Evolutionary conservation across 2,888 invertebrate species (phyloP).

Genomic region (Drosophila histrio): DNA sequence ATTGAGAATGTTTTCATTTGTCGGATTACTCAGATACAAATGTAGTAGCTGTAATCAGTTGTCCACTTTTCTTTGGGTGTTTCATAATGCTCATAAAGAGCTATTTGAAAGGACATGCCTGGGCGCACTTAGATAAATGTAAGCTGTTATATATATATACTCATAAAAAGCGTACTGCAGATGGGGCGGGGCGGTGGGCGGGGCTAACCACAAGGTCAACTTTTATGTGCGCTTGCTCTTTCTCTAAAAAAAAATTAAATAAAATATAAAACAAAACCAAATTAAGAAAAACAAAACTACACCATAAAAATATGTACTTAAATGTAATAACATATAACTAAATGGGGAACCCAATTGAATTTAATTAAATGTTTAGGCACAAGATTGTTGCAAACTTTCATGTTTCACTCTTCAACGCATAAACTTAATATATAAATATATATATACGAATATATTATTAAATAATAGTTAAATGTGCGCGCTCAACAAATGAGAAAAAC

Average conservation of each 20-base stretch:
- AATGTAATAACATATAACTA: conserved; percentile 16
- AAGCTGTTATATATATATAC: conserved; percentile 43
- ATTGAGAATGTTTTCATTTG: too few relatives aligned
- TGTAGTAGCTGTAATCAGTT: not conserved
- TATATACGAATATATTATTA: conserved; percentile 12
- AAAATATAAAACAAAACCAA: not conserved
- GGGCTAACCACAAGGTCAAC: conserved; percentile 10
- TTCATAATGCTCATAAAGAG: conserved; percentile 18
- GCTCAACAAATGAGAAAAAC: conserved; percentile 43
- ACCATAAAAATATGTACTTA: not conserved
- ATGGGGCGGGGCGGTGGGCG: not conserved
- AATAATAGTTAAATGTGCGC: conserved; percentile 25
- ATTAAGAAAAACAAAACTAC: conserved; percentile 8
- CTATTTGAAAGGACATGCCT: conserved; percentile 16
- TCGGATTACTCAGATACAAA: not conserved
- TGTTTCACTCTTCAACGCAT: conserved; percentile 55
- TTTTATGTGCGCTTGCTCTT: conserved; percentile 24
- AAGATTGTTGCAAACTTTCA: conserved; percentile 57
- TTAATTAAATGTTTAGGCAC: conserved; percentile 67
- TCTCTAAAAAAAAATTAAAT: not conserved
- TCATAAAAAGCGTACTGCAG: conserved; percentile 23
- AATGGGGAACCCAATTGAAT: conserved; percentile 48
- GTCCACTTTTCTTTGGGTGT: conserved; percentile 22
- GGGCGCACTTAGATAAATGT: conserved; percentile 25
- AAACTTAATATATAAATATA: conserved; percentile 15